Evolutionary conservation across 2,888 invertebrate genomes (phyloP).

Genomic region (Zeuzera pyrina): DNA sequence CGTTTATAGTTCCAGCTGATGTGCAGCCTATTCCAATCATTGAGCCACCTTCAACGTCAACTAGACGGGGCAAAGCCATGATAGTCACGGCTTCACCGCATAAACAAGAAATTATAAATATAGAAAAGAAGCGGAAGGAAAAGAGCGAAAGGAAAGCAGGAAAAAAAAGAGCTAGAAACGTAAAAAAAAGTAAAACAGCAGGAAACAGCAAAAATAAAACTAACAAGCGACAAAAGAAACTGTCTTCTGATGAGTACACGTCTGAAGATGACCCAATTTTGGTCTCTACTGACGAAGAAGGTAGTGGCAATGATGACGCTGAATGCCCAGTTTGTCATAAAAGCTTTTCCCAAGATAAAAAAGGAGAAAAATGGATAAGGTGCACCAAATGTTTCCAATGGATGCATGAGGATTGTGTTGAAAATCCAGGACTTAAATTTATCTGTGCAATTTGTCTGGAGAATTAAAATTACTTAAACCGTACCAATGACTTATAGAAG

Average conservation of each 20-base stretch:
- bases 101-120: constrained; percentile 5
- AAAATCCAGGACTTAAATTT: constrained; percentile 7
- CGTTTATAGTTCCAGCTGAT: too few relatives aligned
- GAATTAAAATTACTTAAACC: constrained; percentile 8
- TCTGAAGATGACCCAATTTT: constrained; percentile 14
- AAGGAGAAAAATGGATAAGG: constrained; percentile 8
- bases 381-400: constrained; percentile 9
- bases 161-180: constrained; percentile 6
- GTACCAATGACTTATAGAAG: constrained; percentile 3
- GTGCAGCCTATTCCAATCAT: constrained; percentile 7
- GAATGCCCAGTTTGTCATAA: constrained; percentile 2
- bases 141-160: constrained; percentile 2
- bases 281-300: constrained; percentile 12
- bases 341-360: constrained; percentile 3
- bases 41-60: constrained; percentile 13
- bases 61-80: constrained; percentile 8
- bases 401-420: constrained; percentile 10
- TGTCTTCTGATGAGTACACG: constrained; percentile 7
- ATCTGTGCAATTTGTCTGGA: constrained; percentile 10
- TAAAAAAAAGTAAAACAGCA: constrained; percentile 5
- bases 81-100: constrained; percentile 10
- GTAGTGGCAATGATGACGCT: constrained; percentile 2
- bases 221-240: constrained; percentile 5
- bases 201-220: constrained; percentile 6
- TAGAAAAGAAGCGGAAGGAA: constrained; percentile 6